A percentile compares a stretch with the other conserved stretches of the same genome.
phyloP scores from a whole-genome alignment of 2,797 vertebrate species.

The Anguilla anguilla region DNA sequence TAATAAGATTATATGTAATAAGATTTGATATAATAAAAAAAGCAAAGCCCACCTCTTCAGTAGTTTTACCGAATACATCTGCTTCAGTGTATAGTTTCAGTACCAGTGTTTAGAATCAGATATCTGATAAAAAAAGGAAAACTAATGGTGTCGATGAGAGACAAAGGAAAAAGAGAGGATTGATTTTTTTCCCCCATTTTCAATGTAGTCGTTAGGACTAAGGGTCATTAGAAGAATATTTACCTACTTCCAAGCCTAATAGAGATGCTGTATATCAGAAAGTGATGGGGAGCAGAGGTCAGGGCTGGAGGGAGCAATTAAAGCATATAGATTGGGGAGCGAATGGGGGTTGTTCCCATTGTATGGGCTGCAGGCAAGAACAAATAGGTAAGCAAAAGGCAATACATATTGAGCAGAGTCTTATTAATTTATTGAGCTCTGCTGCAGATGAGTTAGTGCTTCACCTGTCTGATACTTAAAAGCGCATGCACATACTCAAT shows the following conservation, averaged over 20 bases:
- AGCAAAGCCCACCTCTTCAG: background rate
- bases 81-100: constrained; percentile 13
- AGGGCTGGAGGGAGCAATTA: constrained; percentile 78
- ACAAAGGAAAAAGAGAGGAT: constrained; percentile 65
- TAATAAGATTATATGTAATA: background rate
- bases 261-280: constrained; percentile 75
- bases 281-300: constrained; percentile 77
- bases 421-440: constrained; percentile 63
- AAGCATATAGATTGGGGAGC: constrained; percentile 67
- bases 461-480: constrained; percentile 25
- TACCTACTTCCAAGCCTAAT: constrained; percentile 79
- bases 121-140: constrained; percentile 64
- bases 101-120: constrained; percentile 57
- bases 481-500: background rate
- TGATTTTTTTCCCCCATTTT: constrained; percentile 65
- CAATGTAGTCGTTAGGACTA: constrained; percentile 62
- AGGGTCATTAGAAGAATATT: constrained; percentile 80
- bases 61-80: background rate
- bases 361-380: constrained; percentile 56
- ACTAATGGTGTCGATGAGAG: constrained; percentile 67
- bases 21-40: background rate
- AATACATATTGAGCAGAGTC: constrained; percentile 56
- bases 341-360: constrained; percentile 53
- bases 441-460: constrained; percentile 54
- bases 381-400: constrained; percentile 61